Evolutionary conservation across 2,113 vertebrate species (phyloP), one percentile per base, ranked within the genome.

Genomic region (Amblyornis subalaris): DNA sequence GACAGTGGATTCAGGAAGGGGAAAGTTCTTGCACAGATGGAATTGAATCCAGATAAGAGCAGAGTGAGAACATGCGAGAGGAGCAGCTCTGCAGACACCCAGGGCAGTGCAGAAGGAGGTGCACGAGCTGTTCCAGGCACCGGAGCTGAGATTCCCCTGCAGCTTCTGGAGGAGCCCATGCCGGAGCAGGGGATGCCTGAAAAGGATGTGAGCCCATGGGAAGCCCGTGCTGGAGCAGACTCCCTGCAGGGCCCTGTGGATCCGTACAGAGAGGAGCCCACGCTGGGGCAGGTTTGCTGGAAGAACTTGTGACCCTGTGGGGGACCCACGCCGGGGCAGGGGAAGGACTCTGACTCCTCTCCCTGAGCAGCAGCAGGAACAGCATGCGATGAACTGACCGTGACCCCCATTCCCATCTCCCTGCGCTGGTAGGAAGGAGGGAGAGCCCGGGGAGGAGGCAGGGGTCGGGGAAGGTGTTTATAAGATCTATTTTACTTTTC

Each of bases 101-200:
- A 60, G 54, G 19, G 44, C 54, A 50, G 44, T 50, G 78, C 31
- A 70, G 31, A 35, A 65, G 35, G 31, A 60, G 54, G 36, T 24
- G 11, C 45, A 71, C 45, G 36, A 70, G 36, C 66, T 51, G 25
- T 31, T 44, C 7, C 66, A 71, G 25, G 13, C 20, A 16, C 38
- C 0, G 0, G 47, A 51, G 55, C 47, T 44, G 66, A 40, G 45
- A 60, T 60, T 58, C 23, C 24, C 20, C 18, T 48, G 53, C 36
- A 61, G 66, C 15, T 26, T 21, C 36, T 61, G 21, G 36, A 71
- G 45, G 21, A 61, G 33, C 33, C 45, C 10, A 20, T 0, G 0
- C 36, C 4, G 10, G 47, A 61, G 26, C 21, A 61, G 31, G 19
- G 10, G 44, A n/a, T 51, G 55, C 45, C 55, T 0, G 0, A 10